These are phyloP conservation scores for Periphyllus acericola DNA, from an alignment of 2,888 invertebrate species.

Conservation along the genomic window DNA sequence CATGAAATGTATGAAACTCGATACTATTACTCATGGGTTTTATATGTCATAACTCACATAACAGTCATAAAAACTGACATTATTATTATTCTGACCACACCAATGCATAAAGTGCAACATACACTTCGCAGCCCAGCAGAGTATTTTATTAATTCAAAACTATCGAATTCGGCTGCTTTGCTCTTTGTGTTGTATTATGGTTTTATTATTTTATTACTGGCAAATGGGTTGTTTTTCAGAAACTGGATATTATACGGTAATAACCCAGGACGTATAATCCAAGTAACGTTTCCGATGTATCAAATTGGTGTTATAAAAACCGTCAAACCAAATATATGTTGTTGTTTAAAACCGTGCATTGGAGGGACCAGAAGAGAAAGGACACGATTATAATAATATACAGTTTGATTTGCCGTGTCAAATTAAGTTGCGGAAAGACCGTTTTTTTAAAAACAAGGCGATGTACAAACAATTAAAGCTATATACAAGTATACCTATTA, in stretches of 20 bases:
- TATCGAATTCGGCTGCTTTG: background rate
- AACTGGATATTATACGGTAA: background rate
- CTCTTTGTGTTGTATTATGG: background rate
- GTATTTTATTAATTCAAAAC: background rate
- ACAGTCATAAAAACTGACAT: background rate
- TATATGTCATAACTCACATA: too few species aligned
- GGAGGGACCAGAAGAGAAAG: too few species aligned
- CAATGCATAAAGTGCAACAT: background rate
- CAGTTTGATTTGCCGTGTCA: too few species aligned
- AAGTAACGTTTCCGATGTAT: background rate
- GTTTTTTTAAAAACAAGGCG: too few species aligned
- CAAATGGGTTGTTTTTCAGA: background rate
- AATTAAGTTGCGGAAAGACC: too few species aligned
- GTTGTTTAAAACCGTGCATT: background rate
- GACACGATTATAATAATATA: too few species aligned
- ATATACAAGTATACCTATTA: too few species aligned
- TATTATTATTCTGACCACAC: background rate
- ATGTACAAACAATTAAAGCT: too few species aligned
- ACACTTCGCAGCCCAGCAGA: background rate
- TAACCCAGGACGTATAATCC: background rate
- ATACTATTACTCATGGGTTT: background rate
- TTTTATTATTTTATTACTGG: background rate
- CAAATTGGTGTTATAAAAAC: background rate
- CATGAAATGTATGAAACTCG: too few species aligned
- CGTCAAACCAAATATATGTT: background rate